Evolutionary conservation across 2,113 vertebrate species (phyloP), one percentile per base, ranked within the genome.

Genomic region (Ciconia boyciana): DNA sequence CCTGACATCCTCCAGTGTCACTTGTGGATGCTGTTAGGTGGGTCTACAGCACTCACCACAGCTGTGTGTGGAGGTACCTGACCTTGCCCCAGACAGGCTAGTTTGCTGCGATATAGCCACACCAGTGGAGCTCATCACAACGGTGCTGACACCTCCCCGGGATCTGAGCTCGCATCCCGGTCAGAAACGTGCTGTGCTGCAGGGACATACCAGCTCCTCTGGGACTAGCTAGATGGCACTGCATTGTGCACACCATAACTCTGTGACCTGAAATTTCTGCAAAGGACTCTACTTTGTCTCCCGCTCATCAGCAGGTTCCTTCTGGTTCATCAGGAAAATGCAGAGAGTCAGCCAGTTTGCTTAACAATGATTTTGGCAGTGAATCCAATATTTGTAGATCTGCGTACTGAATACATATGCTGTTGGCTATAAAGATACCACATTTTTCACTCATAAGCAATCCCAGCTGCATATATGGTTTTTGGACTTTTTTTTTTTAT

Each of bases 331-430:
- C 46, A 84, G 75, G 91, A 93, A 82, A 94, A 93, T 82, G 71
- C 84, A 90, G 51, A 61, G 24, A 93, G 89, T 95, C 95, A 96
- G 93, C 87, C 94, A 95, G 78, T 90, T 96, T 97, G 78, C 93
- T 94, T 94, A 95, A 96, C 94, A 95, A 93, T 90, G 89, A 93
- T 95, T 90, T 97, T 97, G 96, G 95, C 95, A 97, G 60, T 52
- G 90, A 85, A 93, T 83, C 82, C 93, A 95, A 26, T 96, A 96
- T 97, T 97, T 97, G 95, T 94, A 79, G 91, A 90, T 96, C 82
- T 90, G 68, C 64, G 9, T 90, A 90, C 91, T 83, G 92, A 95
- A 96, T 96, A 81, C 95, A 96, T 94, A 95, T 95, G 95, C 93
- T 95, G 93, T 88, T 97, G 93, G 94, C 87, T 96, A 94, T 97